A percentile compares a stretch with the other conserved stretches of the same genome.
Evolutionary conservation across 2,888 invertebrate genomes (phyloP).

Genomic region (Falcaria lacertinaria): DNA sequence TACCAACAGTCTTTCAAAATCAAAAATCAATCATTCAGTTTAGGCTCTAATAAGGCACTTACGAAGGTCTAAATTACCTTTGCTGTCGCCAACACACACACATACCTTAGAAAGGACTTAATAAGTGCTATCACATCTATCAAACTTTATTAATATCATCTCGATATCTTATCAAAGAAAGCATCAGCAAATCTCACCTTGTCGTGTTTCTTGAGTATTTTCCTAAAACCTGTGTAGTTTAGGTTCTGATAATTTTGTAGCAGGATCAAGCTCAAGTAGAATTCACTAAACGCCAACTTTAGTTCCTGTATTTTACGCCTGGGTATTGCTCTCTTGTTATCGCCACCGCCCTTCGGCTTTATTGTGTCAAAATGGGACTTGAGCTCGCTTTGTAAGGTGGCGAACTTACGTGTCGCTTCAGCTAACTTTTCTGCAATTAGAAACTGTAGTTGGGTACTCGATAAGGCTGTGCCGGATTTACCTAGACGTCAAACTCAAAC

Average conservation of each 20-base stretch:
- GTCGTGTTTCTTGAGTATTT: constrained; percentile 99
- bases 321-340: constrained; percentile 79
- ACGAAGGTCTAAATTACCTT: too few species aligned
- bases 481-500: too few species aligned
- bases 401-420: constrained; percentile 97
- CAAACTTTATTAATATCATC: too few species aligned
- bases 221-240: constrained; percentile 99
- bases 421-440: constrained; percentile 91
- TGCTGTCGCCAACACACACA: too few species aligned
- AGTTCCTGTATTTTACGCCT: constrained; percentile 92
- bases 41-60: too few species aligned
- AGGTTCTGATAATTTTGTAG: constrained; percentile 99
- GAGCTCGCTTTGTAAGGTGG: constrained; percentile 92
- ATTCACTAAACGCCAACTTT: constrained; percentile 98
- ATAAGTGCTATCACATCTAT: too few species aligned
- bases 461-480: too few species aligned
- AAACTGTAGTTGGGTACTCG: neutral
- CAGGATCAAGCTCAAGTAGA: constrained; percentile 96
- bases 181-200: constrained; percentile 82
- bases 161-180: constrained; percentile 7
- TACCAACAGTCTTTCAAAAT: too few species aligned
- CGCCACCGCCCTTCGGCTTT: constrained; percentile 63
- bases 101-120: too few species aligned
- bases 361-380: constrained; percentile 81
- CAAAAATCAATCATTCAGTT: too few species aligned